Conservation (phyloP, 2,888 invertebrate species). For the Cotesia congregata region DNA sequence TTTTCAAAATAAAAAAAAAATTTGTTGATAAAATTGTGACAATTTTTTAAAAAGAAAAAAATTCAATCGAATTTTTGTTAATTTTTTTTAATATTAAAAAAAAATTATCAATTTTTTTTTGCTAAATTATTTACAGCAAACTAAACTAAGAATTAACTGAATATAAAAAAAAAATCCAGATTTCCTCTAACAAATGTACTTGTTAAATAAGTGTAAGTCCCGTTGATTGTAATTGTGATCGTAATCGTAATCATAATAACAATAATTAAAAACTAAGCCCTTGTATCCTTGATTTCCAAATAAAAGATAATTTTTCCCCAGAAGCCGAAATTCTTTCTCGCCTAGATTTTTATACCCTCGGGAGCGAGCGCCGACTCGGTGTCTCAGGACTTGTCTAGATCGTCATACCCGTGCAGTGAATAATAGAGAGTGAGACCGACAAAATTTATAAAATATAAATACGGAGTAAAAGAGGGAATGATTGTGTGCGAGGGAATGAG, state of each 20-base stretch:
- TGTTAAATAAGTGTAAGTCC: slow-evolving; percentile 10
- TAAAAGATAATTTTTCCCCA: slow-evolving; percentile 50
- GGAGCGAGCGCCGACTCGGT: slow-evolving; percentile 57
- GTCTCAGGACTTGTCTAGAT: slow-evolving; percentile 55
- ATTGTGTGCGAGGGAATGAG: slow-evolving; percentile 19
- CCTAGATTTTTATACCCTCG: slow-evolving; percentile 57
- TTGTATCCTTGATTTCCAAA: not conserved
- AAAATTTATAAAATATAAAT: slow-evolving; percentile 2
- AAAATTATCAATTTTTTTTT: no score
- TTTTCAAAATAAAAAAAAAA: no score
- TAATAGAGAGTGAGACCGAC: slow-evolving; percentile 14
- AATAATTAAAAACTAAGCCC: not conserved
- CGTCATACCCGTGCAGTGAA: slow-evolving; percentile 17
- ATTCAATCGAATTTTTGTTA: no score
- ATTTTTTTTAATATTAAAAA: no score
- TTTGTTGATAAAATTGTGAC: no score
- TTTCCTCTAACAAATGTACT: not conserved
- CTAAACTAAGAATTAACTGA: not conserved
- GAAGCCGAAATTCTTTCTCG: slow-evolving; percentile 16
- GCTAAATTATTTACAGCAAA: no score
- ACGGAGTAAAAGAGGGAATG: not conserved
- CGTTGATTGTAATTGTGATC: slow-evolving; percentile 9
- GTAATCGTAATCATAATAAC: not conserved
- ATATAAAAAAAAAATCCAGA: slow-evolving; percentile 10
- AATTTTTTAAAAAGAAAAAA: no score